These are phyloP conservation scores for Amblyopsis hoosieri DNA, from an alignment of 2,797 vertebrate genomes.

Conservation along the genomic window DNA sequence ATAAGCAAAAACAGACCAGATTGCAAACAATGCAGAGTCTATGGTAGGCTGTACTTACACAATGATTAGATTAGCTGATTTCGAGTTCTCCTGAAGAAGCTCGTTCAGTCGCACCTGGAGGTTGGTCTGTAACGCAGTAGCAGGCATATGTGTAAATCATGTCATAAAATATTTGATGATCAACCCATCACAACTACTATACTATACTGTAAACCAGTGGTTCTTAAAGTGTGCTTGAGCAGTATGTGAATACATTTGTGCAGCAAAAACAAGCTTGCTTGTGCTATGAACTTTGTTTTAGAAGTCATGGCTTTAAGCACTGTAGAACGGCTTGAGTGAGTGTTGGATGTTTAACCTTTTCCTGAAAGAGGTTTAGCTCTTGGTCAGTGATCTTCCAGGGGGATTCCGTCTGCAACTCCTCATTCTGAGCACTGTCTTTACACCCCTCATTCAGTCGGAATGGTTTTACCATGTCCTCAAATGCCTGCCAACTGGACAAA, in stretches of 20 bases:
- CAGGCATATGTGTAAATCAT: not conserved
- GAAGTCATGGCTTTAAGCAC: too few relatives aligned
- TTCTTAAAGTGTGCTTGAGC: too few relatives aligned
- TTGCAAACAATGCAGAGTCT: not conserved
- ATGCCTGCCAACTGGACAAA: conserved; percentile 85
- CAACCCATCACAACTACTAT: too few relatives aligned
- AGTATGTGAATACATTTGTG: too few relatives aligned
- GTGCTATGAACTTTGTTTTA: too few relatives aligned
- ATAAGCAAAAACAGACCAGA: not conserved
- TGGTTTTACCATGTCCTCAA: conserved; percentile 95
- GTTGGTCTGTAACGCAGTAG: conserved; percentile 79
- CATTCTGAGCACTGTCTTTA: conserved; percentile 82
- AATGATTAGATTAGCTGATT: conserved; percentile 90
- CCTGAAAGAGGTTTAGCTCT: conserved; percentile 88
- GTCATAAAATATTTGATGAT: too few relatives aligned
- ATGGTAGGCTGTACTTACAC: conserved; percentile 83
- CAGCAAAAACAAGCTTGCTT: too few relatives aligned
- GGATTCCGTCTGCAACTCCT: conserved; percentile 83
- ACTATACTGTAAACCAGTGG: too few relatives aligned
- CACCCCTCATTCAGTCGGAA: conserved; percentile 88
- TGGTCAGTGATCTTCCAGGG: conserved; percentile 95
- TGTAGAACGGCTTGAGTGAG: too few relatives aligned
- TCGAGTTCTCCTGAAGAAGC: conserved; percentile 88
- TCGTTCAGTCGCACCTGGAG: conserved; percentile 95
- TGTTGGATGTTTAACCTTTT: conserved; percentile 83